phyloP scores from a whole-genome alignment of 2,113 vertebrate species.

The Ictalurus punctatus region DNA sequence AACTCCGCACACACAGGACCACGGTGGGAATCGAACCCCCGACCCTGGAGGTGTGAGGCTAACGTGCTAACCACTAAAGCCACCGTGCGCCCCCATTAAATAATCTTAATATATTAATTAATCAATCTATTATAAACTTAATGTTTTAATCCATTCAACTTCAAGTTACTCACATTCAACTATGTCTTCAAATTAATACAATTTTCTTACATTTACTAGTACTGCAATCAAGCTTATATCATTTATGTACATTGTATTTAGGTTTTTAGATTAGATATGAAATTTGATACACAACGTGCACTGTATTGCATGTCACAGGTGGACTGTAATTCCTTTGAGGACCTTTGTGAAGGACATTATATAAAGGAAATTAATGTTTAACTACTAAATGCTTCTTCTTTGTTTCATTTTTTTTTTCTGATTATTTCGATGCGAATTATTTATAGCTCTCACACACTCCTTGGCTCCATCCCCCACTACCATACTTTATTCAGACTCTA shows the following conservation, averaged over 20 bases:
- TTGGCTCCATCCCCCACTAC: neutral
- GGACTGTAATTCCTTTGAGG: neutral
- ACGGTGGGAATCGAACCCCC: too few relatives aligned
- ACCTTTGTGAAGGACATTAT: neutral
- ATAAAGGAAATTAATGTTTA: neutral
- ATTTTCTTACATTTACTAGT: neutral
- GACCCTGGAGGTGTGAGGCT: too few relatives aligned
- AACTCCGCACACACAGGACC: too few relatives aligned
- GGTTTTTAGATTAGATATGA: neutral
- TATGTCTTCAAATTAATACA: neutral
- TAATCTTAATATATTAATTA: neutral
- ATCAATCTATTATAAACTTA: neutral
- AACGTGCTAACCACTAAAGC: too few relatives aligned
- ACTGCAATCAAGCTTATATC: neutral
- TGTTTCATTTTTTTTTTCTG: neutral
- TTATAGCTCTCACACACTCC: conserved; percentile 4
- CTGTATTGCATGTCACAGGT: neutral
- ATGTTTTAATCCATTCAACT: neutral
- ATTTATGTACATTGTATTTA: neutral
- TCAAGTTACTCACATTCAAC: neutral
- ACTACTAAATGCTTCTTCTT: neutral
- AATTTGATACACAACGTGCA: neutral
- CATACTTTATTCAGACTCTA: neutral
- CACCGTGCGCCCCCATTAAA: neutral
- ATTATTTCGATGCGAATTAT: neutral